Evolutionary conservation across 2,888 invertebrate genomes (phyloP), one percentile per base, ranked within the genome.

Genomic region (Cantharis nigra): DNA sequence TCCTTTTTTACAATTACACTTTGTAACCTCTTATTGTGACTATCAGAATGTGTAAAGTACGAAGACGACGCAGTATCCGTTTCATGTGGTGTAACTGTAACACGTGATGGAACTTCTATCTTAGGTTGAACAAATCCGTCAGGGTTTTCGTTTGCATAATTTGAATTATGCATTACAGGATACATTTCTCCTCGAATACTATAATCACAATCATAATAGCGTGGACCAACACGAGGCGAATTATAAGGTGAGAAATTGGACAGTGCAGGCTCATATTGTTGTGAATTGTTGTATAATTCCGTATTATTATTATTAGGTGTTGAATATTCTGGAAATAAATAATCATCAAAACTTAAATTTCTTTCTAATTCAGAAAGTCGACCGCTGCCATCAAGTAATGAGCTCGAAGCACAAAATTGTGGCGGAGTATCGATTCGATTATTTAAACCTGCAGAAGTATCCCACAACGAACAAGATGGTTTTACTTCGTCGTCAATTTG

Each of bases 1-100:
- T 81, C 82, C 13, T 82, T 82, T 71, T 81, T 83, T 14, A 81
- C 78, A 72, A 79, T 82, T 65, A 80, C 79, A 72, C 79, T 79
- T 16, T 76, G 77, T 23, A 78, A 72, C 64, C 78, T 75, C 69
- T 26, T 67, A 67, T 67, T 67, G n/a, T 26, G 13, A 74, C 11
- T 64, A 69, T 76, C 74, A 18, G 30, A 49, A 30, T 75, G 67
- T 63, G 33, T 30, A 49, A 71, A 9, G 49, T n/a, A 49, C n/a
- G 49, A 49, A 49, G 49, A n/a, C 2, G 49, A 49, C 13, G 49
- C n/a, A 0, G n/a, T 49, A 30, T 75, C 75, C 13, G 49, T 70
- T 33, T 74, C 69, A 20, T 69, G 63, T 3, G 78, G 75, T 5
- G 78, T 75, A 67, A 77, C 69, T 26, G 65, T 77, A 28, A 77